A percentile compares a stretch with the other conserved stretches of the same genome.
These are phyloP conservation scores for Chondrosia reniformis DNA, from an alignment of 37 sponge, comb jelly and placozoan species.

Conservation along the genomic window DNA sequence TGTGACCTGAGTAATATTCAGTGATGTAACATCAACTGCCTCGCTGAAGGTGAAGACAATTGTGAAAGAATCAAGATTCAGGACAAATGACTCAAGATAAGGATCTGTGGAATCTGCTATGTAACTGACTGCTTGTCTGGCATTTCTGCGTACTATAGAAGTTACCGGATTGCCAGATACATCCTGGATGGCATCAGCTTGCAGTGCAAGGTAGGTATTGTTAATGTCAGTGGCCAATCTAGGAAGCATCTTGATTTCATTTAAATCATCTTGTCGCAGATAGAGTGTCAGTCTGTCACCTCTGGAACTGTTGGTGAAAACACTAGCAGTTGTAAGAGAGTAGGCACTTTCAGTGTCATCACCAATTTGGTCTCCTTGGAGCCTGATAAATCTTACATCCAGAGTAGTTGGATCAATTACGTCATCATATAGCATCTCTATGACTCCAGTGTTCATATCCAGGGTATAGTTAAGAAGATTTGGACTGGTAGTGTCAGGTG, in stretches of 20 bases:
- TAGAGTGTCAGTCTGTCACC: conserved; percentile 60
- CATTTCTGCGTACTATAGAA: conserved; percentile 52
- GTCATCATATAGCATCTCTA: conserved; percentile 76
- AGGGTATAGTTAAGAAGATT: conserved; percentile 56
- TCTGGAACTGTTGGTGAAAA: conserved; percentile 42
- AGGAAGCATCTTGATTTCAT: conserved; percentile 74
- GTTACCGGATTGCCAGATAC: conserved; percentile 51
- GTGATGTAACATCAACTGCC: conserved; percentile 74
- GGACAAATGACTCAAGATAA: conserved; percentile 44
- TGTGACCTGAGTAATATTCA: conserved; percentile 59
- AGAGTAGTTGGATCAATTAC: conserved; percentile 62
- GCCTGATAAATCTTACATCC: conserved; percentile 47
- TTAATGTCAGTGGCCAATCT: conserved; percentile 61
- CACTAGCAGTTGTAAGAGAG: conserved; percentile 15
- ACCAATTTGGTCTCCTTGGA: conserved; percentile 59
- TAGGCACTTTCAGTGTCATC: conserved; percentile 39
- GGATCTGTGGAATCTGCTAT: conserved; percentile 75
- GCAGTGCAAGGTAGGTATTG: conserved; percentile 68
- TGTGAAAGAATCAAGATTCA: conserved; percentile 42
- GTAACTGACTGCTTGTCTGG: conserved; percentile 44
- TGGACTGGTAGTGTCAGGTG: conserved; percentile 63
- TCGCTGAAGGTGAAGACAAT: conserved; percentile 77
- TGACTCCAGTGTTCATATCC: conserved; percentile 72
- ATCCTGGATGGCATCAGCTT: conserved; percentile 63
- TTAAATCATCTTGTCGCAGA: conserved; percentile 50